phyloP scores from a whole-genome alignment of 23 tunicate genomes.

The Styela clava region DNA sequence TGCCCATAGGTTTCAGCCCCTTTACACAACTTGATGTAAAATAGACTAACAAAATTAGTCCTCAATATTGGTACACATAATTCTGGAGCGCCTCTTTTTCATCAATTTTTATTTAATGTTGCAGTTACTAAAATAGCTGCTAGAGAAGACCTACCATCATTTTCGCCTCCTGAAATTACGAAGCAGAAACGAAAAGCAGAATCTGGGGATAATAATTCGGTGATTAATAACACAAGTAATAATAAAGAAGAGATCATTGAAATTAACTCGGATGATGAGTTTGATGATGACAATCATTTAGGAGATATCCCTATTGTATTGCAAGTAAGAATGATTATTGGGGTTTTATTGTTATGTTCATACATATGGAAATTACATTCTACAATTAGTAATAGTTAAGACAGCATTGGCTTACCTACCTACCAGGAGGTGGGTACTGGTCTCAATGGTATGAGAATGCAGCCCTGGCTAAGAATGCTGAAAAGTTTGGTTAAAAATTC shows the following conservation, averaged over 20 bases:
- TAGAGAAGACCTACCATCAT: background rate
- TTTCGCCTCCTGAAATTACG: background rate
- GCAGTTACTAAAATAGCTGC: slow-evolving; percentile 14
- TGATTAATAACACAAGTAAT: background rate
- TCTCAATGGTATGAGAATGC: no score
- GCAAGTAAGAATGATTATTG: slow-evolving; percentile 11
- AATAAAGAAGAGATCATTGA: background rate
- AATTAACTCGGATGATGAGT: slow-evolving; percentile 12
- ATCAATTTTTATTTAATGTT: no score
- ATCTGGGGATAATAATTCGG: slow-evolving; percentile 18
- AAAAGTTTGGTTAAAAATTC: no score
- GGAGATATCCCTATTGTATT: slow-evolving; percentile 38
- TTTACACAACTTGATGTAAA: no score
- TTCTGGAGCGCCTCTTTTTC: no score
- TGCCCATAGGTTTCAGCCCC: no score
- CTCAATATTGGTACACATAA: no score
- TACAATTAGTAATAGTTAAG: no score
- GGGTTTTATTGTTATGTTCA: slow-evolving; percentile 8
- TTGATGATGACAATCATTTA: slow-evolving; percentile 25
- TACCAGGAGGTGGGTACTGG: no score
- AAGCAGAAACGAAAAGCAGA: slow-evolving; percentile 4
- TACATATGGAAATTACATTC: background rate
- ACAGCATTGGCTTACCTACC: no score
- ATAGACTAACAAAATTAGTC: no score
- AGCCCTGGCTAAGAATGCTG: no score